These are phyloP conservation scores for roundworm (Caenorhabditis elegans) DNA, from an alignment of 1,140 invertebrate genomes.

Conservation along the genomic window WBcel235 BX284605.5:20909501-20910000, in stretches of 20 bases:
- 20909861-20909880: too few species aligned
- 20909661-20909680: conserved; percentile 17
- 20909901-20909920: too few species aligned
- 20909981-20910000: too few species aligned
- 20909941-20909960: too few species aligned
- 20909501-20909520: conserved; percentile 81
- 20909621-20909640: conserved; percentile 9
- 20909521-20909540: conserved; percentile 71
- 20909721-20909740: conserved; percentile 32
- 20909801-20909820: too few species aligned
- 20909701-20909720: conserved; percentile 48
- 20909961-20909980: too few species aligned
- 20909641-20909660: conserved; percentile 45
- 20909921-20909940: too few species aligned
- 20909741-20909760: background rate
- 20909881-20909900: too few species aligned
- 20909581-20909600: background rate
- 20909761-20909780: too few species aligned
- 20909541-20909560: conserved; percentile 24
- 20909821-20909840: too few species aligned
- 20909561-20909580: conserved; percentile 3
- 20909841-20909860: too few species aligned
- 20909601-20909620: background rate
- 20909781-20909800: too few species aligned
- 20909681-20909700: conserved; percentile 42